Evolutionary conservation across 1,140 invertebrate genomes (phyloP).

Genomic region (Pogonomyrmex californicus): DNA sequence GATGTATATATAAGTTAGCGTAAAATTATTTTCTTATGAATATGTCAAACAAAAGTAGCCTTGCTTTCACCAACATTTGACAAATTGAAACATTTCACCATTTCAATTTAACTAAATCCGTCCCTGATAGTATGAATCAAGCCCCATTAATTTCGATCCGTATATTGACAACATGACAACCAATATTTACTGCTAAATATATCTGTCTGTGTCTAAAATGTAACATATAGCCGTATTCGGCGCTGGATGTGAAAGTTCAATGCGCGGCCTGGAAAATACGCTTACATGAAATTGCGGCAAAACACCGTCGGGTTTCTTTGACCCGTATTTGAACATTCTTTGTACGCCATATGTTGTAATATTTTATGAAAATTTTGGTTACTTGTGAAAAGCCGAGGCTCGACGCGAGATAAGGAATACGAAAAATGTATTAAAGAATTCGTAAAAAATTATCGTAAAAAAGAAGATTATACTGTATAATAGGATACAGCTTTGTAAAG

Average conservation of each 20-base stretch:
- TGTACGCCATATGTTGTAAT: conserved; percentile 5
- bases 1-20: conserved; percentile 35
- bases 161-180: conserved; percentile 4
- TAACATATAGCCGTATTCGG: background rate
- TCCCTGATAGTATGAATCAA: conserved; percentile 59
- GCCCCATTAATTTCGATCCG: conserved; percentile 18
- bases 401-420: background rate
- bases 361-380: conserved; percentile 22
- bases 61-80: background rate
- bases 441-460: background rate
- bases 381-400: conserved; percentile 1
- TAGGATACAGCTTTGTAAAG: conserved; percentile 15
- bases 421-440: background rate
- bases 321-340: conserved; percentile 18
- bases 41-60: conserved; percentile 17
- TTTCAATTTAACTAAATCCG: conserved; percentile 48
- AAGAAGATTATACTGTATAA: background rate
- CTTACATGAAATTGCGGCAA: conserved; percentile 36
- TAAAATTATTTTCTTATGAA: conserved; percentile 42
- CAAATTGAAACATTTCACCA: background rate
- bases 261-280: conserved; percentile 21
- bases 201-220: background rate
- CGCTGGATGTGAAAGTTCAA: conserved; percentile 22
- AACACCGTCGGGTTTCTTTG: conserved; percentile 41
- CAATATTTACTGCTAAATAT: conserved; percentile 14